A percentile compares a stretch with the other conserved stretches of the same genome.
These are phyloP conservation scores for Melanotaenia pygmaea DNA, from an alignment of 2,797 vertebrate species.

Conservation along the genomic window DNA sequence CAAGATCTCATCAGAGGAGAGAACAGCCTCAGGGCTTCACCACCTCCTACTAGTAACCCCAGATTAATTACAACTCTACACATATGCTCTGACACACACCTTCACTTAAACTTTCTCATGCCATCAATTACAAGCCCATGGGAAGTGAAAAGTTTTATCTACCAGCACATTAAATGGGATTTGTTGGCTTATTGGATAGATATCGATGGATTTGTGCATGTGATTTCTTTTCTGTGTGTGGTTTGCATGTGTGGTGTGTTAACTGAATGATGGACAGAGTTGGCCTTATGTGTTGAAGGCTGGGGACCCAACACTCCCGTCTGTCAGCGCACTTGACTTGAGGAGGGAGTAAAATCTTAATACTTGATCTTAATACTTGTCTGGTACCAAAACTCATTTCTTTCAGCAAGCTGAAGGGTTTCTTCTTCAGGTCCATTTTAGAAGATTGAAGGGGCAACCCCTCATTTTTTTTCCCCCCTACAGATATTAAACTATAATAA, in stretches of 20 bases:
- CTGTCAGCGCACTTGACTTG: constrained; percentile 29
- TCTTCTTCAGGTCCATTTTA: background rate
- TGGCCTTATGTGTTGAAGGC: constrained; percentile 27
- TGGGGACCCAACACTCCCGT: constrained; percentile 15
- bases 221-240: background rate
- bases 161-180: constrained; percentile 49
- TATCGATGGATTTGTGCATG: constrained; percentile 22
- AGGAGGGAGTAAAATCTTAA: constrained; percentile 13
- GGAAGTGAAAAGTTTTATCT: constrained; percentile 50
- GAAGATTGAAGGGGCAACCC: background rate
- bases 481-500: background rate
- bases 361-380: constrained; percentile 8
- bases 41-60: constrained; percentile 65
- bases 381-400: background rate
- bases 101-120: background rate
- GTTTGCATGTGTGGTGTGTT: background rate
- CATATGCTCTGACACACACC: constrained; percentile 11
- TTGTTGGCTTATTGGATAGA: constrained; percentile 44
- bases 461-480: background rate
- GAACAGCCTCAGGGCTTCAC: constrained; percentile 67
- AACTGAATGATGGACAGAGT: constrained; percentile 33
- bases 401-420: background rate
- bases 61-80: constrained; percentile 58
- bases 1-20: constrained; percentile 76
- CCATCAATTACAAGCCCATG: constrained; percentile 5